Base-by-base conservation (phyloP, 2,113 vertebrate species). In the Piprites chloris region DNA sequence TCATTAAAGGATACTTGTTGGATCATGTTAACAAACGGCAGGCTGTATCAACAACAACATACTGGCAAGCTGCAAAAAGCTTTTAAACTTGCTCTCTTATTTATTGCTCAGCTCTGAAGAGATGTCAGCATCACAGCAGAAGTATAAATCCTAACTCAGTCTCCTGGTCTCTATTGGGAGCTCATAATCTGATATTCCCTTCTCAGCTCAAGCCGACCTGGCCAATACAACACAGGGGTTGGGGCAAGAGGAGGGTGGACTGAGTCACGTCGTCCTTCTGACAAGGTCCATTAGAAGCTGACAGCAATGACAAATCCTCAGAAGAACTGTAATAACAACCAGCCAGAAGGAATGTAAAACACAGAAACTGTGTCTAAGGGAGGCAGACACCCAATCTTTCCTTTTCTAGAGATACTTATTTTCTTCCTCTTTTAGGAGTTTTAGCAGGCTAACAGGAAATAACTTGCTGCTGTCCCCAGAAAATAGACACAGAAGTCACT, bases 1-100 rank as follows among this genome's bases (percentile, higher is more conserved):
- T 83, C 61, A 47, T 67, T 86, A 81, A 67, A 95, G 84, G 91
- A 88, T 53, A 92, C 76, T 90, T 78, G 35, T 37, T 85, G 79
- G 63, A 73, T 67, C 55, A 17, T 4, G 27, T 66, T 82, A 96
- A 93, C 71, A 73, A 94, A 67, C 0, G 9, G 62, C 67, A 85
- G 53, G 62, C 63, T 65, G 14, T 37, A 93, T 68, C 85, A 85
- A 94, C 75, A 94, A 79, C 68, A 91, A 83, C 85, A 85, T 14
- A 74, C 59, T 50, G 75, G 63, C 72, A 88, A 93, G 90, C 85
- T 77, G 82, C 53, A 91, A 82, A 93, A 82, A 58, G 53, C 75
- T 84, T 96, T 93, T 66, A 74, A 94, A 77, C 65, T 61, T 58
- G 32, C 37, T 91, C 69, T 66, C 18, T 78, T 67, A 33, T 89